Percentiles rank a stretch among this genome's conserved stretches.
These are phyloP conservation scores for Actenoides lindsayi DNA, from an alignment of 2,113 vertebrate genomes.

Conservation along the genomic window DNA sequence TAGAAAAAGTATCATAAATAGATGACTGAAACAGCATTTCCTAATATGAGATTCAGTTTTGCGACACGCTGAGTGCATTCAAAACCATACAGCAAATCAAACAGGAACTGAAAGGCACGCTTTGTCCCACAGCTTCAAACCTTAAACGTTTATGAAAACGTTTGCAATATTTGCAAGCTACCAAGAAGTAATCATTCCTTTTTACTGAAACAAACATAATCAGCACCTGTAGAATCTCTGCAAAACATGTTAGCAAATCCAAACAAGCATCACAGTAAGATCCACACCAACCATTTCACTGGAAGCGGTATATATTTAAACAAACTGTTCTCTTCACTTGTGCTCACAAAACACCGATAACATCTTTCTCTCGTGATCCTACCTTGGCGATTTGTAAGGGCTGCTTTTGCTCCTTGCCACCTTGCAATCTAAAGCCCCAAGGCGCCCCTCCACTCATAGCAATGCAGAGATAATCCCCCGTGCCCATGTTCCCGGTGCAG, in stretches of 20 bases:
- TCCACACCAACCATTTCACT: neutral
- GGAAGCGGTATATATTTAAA: neutral
- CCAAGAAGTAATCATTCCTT: neutral
- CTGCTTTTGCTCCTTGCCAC: constrained; percentile 84
- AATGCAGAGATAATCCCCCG: constrained; percentile 90
- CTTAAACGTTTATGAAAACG: neutral
- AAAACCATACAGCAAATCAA: neutral
- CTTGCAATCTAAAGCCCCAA: constrained; percentile 92
- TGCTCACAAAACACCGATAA: neutral
- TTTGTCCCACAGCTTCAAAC: neutral
- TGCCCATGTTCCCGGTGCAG: constrained; percentile 83
- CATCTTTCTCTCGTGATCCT: constrained; percentile 36
- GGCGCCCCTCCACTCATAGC: constrained; percentile 90
- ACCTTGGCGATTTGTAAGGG: constrained; percentile 90
- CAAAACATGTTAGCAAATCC: neutral
- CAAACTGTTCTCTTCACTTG: neutral
- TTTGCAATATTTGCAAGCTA: neutral
- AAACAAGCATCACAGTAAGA: neutral
- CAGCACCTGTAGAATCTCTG: neutral
- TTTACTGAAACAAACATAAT: neutral
- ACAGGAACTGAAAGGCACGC: neutral
- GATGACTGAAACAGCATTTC: constrained; percentile 21
- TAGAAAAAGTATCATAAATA: constrained; percentile 40
- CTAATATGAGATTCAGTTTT: constrained; percentile 6
- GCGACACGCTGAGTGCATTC: rapidly evolving